Evolutionary conservation across 1,140 invertebrate species (phyloP), one percentile per base, ranked within the genome.

Genomic region (Pseudoatta argentina): DNA sequence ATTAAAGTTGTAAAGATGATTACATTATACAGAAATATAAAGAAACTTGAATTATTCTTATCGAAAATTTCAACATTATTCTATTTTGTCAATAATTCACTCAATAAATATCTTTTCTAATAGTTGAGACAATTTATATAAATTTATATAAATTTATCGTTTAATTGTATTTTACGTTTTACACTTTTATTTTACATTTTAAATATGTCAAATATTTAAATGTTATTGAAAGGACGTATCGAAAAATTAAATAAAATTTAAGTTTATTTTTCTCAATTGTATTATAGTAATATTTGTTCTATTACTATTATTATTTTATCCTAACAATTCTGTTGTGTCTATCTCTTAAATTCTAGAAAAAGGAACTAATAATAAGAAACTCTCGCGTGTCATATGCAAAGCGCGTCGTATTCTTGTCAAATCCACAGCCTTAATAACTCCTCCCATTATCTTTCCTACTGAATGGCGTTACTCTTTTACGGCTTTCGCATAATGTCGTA

Each of bases 261-360:
- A 34, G 39, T 77, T 44, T 61, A 61, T 3, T 59, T 77, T 77
- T 1, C n/a, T n/a, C 34, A 77, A 24, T 64, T 77, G 57, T 6
- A 24, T 64, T 77, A 39, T 6, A 75, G 3, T 34, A 59, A 57
- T 3, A 34, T 18, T 76, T 5, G 14, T 16, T 76, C 14, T 63
- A 63, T 63, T 64, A 24, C 24, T 24, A 34, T 34, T n/a, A n/a
- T 67, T 21, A 71, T 48, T 51, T 51, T 51, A 18, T 18, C 3
- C 14, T 44, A 16, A 16, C 53, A 21, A 8, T 30, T 57, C 16
- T n/a, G 18, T 57, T 39, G 34, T n/a, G 0, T 24, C 10, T 14
- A 55, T 64, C 6, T 39, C 0, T 39, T 10, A 63, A 27, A n/a
- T n/a, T 81, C 8, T 10, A 63, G 27, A 61, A 73, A 59, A 24